Base-by-base conservation (phyloP, 2,888 invertebrate genomes). In the Chydorus sphaericus region DNA sequence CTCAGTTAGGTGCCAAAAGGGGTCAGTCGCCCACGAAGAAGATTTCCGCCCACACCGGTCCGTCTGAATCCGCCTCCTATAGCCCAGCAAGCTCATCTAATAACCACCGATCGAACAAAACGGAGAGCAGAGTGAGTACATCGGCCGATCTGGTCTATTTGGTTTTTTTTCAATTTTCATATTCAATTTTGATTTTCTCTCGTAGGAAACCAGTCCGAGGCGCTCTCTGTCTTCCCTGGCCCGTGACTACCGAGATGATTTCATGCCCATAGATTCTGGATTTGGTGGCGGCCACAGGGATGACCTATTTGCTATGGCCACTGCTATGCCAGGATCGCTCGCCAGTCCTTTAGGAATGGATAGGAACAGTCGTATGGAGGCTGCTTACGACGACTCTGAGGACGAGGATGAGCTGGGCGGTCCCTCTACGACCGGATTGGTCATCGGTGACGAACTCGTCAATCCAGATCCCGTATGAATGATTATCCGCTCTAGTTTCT, bases 361-460 rank as follows among this genome's bases (percentile, higher is more conserved):
- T 8, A 23, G 50, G n/a, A 33, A 11, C 20, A 20, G 18, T 7
- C 33, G 36, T 10, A n/a, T n/a, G n/a, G n/a, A n/a, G n/a, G n/a
- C n/a, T n/a, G n/a, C n/a, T n/a, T 23, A 44, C 26, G 23, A 44
- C 11, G 44, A 44, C 11, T 44, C 44, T 11, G 16, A 44, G 7
- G 44, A 23, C 26, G 44, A 44, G 10, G 44, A 44, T 14, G 16
- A 8, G 26, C n/a, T n/a, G n/a, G n/a, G n/a, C n/a, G 20, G 8
- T 26, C 36, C 52, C 4, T n/a, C n/a, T n/a, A n/a, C n/a, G n/a
- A 52, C 52, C 30, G 70, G 69, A 10, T 68, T 70, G 61, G 75
- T 85, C 57, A 81, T 85, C 63, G 84, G 81, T 60, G 77, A 75
- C 56, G 82, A 83, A 64, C 68, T 79, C 48, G 70, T 75, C 51